Base-by-base conservation (phyloP, 2,797 vertebrate genomes). In the Chrosomus eos region DNA sequence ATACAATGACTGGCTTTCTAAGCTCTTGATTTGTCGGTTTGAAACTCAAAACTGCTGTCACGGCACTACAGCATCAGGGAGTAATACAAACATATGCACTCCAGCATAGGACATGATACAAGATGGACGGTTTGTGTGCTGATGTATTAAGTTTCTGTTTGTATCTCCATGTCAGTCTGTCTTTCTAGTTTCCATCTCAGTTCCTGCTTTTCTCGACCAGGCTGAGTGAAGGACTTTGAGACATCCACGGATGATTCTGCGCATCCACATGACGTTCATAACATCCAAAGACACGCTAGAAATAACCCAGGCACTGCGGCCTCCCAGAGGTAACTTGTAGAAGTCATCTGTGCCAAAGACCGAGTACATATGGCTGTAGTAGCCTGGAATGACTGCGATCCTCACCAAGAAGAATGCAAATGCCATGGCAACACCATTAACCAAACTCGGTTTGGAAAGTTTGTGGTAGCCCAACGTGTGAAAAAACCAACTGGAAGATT, bases 221-320 rank as follows among this genome's bases (percentile, higher is more conserved):
- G 93, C 90, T 58, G 94, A 94, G 87, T 90, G 87, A 83, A 97
- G 90, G 70, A 97, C 95, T 90, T 95, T 96, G 88, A 94, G 90
- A 92, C 96, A 97, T 78, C 96, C 96, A 87, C 91, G 95, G 67
- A 94, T 92, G 72, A 97, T 97, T 90, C 94, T 96, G 88, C 94
- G 88, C 96, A 97, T 97, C 96, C 96, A 97, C 93, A 96, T 95
- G 84, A 96, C 67, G 70, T 97, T 97, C 96, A 97, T 95, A 81
- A 96, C 73, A 89, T 97, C 96, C 92, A 97, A 90, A 75, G 94
- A 89, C 84, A 92, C 5, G 70, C 96, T 96, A 51, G 93, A 91
- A 85, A 89, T 80, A 64, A 96, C 89, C 96, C 96, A 97, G 86
- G 93, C 87, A 70, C 79, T 89, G 81, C 96, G 95, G 11, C 91